Base-by-base conservation (phyloP, 2,113 vertebrate species). In the Helogale parvula region DNA sequence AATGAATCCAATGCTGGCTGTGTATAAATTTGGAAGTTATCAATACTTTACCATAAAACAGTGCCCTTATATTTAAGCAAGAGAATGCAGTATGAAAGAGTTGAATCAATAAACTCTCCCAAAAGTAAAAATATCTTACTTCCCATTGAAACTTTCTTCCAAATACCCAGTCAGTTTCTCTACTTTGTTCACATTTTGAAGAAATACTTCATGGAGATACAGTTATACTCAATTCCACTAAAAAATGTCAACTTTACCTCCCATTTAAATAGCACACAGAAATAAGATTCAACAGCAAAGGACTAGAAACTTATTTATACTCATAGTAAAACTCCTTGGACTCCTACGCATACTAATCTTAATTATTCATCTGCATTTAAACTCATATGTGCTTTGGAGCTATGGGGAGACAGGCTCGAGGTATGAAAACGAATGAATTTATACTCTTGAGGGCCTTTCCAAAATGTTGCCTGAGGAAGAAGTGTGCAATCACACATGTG, bases 1-100 rank as follows among this genome's bases (percentile, higher is more conserved):
- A 88, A 17, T 84, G 25, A 90, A 88, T 88, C 93, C 52, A 72
- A 80, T 60, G 29, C 5, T 27, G 92, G 35, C 23, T 92, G 21
- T 38, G 1, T 47, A 63, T 76, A 63, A 82, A 95, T 38, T 81
- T 88, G 4, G 47, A 33, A 86, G 35, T 45, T 35, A 74, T 21
- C n/a, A 81, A 86, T 65, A 86, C 0, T 86, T 81, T 54, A 88
- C n/a, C 63, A 96, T 94, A 83, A 87, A 87, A 14, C 14, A 95
- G 3, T 50, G 27, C 2, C 6, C 33, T 45, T 45, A 95, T 92
- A 74, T 25, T 77, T 77, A 94, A 88, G 21, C 23, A 66, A 87
- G 11, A 23, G 23, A 83, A 72, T 72, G 29, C 80, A 80, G 33
- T 47, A 76, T 25, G 27, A 90, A 97, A 79, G 29, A 89, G 9